A percentile compares a stretch with the other conserved stretches of the same genome.
These are phyloP conservation scores for Thaumatotibia leucotreta DNA, from an alignment of 1,140 invertebrate species.

Conservation along the genomic window DNA sequence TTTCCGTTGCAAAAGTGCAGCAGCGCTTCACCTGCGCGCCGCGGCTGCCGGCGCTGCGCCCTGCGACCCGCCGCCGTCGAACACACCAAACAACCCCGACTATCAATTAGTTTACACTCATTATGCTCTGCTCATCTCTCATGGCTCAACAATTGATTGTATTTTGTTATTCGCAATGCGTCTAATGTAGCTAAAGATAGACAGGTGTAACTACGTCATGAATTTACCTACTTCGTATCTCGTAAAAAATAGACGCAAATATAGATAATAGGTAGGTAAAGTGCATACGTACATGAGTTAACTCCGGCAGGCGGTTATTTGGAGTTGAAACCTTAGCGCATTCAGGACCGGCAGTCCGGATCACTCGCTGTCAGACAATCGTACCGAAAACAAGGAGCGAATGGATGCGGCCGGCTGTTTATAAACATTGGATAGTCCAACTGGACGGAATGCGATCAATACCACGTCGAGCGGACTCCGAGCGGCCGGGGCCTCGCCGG, in stretches of 20 bases:
- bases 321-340: slow-evolving; percentile 40
- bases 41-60: background rate
- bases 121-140: background rate
- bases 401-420: slow-evolving; percentile 68
- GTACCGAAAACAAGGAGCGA: slow-evolving; percentile 61
- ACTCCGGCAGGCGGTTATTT: slow-evolving; percentile 27
- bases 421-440: slow-evolving; percentile 66
- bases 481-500: slow-evolving; percentile 41
- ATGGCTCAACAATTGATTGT: background rate
- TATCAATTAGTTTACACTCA: background rate
- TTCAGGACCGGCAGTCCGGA: slow-evolving; percentile 42
- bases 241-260: slow-evolving; percentile 16
- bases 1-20: background rate
- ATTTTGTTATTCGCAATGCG: background rate
- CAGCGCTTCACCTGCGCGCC: background rate
- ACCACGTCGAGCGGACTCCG: slow-evolving; percentile 44
- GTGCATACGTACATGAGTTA: slow-evolving; percentile 61
- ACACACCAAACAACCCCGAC: background rate
- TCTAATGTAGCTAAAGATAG: background rate
- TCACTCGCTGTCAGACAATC: slow-evolving; percentile 38
- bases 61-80: background rate
- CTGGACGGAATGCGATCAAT: slow-evolving; percentile 61
- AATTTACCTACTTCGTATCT: too few species aligned
- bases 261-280: slow-evolving; percentile 32
- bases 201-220: background rate